Evolutionary conservation across 2,113 vertebrate genomes (phyloP).

Genomic region (Amia ocellicauda): DNA sequence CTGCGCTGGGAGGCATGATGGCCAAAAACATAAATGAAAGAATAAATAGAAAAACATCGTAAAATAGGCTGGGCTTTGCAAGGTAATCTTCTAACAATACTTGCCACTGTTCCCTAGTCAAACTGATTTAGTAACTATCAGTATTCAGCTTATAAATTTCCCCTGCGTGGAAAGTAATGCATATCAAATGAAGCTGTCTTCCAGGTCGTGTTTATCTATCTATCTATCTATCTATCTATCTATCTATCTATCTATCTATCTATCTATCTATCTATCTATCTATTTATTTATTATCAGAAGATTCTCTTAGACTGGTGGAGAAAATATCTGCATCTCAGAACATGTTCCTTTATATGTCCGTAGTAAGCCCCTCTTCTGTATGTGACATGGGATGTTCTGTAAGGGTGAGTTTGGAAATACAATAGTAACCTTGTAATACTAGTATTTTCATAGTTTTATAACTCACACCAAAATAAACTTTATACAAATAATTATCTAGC

Average conservation of each 20-base stretch:
- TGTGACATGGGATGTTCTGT: no score
- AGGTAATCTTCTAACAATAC: conserved; percentile 34
- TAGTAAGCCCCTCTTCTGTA: no score
- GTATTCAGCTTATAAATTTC: conserved; percentile 45
- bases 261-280: conserved; percentile 1
- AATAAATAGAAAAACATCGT: conserved; percentile 14
- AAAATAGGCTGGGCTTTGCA: conserved; percentile 20
- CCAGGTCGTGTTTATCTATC: conserved; percentile 38
- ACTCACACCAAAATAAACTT: no score
- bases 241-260: conserved; percentile 1
- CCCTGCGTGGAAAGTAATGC: conserved; percentile 53
- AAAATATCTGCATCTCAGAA: no score
- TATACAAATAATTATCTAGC: no score
- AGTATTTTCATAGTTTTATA: no score
- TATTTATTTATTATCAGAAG: conserved; percentile 7
- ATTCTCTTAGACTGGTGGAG: conserved; percentile 13
- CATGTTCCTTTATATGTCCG: no score
- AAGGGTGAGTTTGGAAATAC: no score
- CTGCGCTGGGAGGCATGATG: no score
- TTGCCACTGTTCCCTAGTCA: conserved; percentile 27
- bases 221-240: conserved; percentile 12
- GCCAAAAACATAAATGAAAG: background rate
- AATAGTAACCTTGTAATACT: no score
- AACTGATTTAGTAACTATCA: conserved; percentile 52
- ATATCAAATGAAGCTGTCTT: conserved; percentile 44